phyloP scores from a whole-genome alignment of 2,888 invertebrate species.

The Cryptocephalus primarius region DNA sequence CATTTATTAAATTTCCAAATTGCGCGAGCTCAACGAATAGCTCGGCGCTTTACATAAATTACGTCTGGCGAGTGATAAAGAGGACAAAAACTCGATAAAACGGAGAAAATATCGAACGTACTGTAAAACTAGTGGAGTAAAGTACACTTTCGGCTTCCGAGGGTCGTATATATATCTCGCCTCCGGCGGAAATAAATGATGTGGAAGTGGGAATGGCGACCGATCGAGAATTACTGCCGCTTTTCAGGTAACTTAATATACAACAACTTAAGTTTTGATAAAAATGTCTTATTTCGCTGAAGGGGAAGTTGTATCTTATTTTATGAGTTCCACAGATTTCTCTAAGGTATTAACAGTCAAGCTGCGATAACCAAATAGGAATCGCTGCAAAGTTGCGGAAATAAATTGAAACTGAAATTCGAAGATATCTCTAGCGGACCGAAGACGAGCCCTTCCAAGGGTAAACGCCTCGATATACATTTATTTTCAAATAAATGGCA shows the following conservation, averaged over 20 bases:
- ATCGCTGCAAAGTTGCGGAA: too few relatives aligned
- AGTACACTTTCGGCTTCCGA: too few relatives aligned
- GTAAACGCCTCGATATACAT: too few relatives aligned
- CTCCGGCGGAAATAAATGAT: slow-evolving; percentile 17
- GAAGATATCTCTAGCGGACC: too few relatives aligned
- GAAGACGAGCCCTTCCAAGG: too few relatives aligned
- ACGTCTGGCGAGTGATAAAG: slow-evolving; percentile 13
- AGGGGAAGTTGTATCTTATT: not conserved
- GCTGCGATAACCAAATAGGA: too few relatives aligned
- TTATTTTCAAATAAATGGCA: too few relatives aligned
- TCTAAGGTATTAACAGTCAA: too few relatives aligned
- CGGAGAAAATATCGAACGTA: slow-evolving; percentile 14
- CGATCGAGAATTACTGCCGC: slow-evolving; percentile 16
- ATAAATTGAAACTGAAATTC: too few relatives aligned
- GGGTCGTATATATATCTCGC: not conserved
- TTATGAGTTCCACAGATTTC: too few relatives aligned
- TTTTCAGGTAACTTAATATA: slow-evolving; percentile 8
- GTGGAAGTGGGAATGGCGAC: slow-evolving; percentile 15
- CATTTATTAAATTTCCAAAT: slow-evolving; percentile 15
- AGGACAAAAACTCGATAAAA: slow-evolving; percentile 11
- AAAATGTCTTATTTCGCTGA: slow-evolving; percentile 12
- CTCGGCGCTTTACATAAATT: slow-evolving; percentile 17
- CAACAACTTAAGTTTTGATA: slow-evolving; percentile 11
- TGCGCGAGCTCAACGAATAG: slow-evolving; percentile 8
- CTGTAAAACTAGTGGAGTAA: not conserved